These are phyloP conservation scores for Athrips mouffetella DNA, from an alignment of 2,888 invertebrate species.

Conservation along the genomic window DNA sequence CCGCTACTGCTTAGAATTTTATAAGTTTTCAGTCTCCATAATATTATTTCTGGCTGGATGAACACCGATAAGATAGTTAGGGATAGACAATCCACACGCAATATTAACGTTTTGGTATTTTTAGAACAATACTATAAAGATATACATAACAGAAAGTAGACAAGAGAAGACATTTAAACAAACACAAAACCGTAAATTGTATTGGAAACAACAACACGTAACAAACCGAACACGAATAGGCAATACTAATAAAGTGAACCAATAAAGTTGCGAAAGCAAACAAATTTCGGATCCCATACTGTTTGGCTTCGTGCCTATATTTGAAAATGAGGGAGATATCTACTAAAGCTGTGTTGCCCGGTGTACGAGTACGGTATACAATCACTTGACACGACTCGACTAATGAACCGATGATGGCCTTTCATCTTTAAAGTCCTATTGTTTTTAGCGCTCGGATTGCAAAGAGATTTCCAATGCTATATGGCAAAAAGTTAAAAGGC, in stretches of 20 bases:
- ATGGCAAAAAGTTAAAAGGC: too few relatives aligned
- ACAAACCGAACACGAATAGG: background rate
- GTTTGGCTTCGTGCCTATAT: conserved; percentile 8
- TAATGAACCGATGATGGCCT: conserved; percentile 53
- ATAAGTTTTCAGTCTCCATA: too few relatives aligned
- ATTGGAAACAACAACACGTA: background rate
- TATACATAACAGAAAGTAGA: too few relatives aligned
- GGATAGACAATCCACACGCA: too few relatives aligned
- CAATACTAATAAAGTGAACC: conserved; percentile 1
- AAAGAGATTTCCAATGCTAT: too few relatives aligned
- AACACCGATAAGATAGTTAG: too few relatives aligned
- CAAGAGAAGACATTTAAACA: too few relatives aligned
- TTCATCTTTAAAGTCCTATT: conserved; percentile 19
- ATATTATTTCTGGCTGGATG: too few relatives aligned
- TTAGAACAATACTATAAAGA: too few relatives aligned
- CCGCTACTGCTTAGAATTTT: too few relatives aligned
- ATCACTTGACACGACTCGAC: conserved; percentile 50
- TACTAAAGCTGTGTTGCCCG: background rate
- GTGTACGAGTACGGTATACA: conserved; percentile 6
- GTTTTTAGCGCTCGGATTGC: too few relatives aligned
- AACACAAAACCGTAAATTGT: background rate
- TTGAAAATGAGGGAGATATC: background rate
- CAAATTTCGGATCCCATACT: background rate
- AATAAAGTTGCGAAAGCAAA: conserved; percentile 12
- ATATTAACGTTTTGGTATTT: too few relatives aligned